Evolutionary conservation across 2,113 vertebrate genomes (phyloP).

Genomic region (Oncorhynchus mykiss): DNA sequence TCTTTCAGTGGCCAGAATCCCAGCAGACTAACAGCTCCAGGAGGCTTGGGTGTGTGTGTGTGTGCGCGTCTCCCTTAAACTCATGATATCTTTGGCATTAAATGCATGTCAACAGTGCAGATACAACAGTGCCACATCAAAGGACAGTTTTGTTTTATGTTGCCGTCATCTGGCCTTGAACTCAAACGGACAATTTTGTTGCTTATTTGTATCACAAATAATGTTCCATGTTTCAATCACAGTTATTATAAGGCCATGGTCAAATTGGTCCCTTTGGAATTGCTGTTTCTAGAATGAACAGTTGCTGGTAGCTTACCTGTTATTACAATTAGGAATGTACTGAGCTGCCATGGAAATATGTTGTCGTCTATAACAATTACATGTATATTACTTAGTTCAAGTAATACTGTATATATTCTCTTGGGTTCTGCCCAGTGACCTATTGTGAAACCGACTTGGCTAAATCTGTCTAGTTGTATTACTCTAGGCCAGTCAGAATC

Average conservation of each 20-base stretch:
- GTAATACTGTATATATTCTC: neutral
- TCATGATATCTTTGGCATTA: neutral
- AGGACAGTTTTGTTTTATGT: neutral
- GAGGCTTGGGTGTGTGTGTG: too few relatives aligned
- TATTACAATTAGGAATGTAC: too few relatives aligned
- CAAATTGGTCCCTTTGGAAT: neutral
- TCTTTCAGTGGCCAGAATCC: too few relatives aligned
- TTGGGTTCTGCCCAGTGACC: conserved; percentile 5
- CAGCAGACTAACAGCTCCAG: too few relatives aligned
- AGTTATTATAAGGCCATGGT: neutral
- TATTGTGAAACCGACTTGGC: conserved; percentile 23
- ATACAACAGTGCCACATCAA: neutral
- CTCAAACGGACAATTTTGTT: neutral
- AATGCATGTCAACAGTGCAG: neutral
- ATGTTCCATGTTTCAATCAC: neutral
- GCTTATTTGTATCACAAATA: neutral
- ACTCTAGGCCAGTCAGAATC: conserved; percentile 11
- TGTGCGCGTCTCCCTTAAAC: neutral
- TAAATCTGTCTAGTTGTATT: conserved; percentile 36
- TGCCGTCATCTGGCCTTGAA: neutral
- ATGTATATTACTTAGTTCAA: conserved; percentile 1
- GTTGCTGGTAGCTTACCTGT: neutral
- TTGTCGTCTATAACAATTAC: neutral
- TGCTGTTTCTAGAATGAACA: neutral
- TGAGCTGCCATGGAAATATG: neutral